phyloP scores from a whole-genome alignment of 1,140 invertebrate genomes.

The Drosophila saltans region DNA sequence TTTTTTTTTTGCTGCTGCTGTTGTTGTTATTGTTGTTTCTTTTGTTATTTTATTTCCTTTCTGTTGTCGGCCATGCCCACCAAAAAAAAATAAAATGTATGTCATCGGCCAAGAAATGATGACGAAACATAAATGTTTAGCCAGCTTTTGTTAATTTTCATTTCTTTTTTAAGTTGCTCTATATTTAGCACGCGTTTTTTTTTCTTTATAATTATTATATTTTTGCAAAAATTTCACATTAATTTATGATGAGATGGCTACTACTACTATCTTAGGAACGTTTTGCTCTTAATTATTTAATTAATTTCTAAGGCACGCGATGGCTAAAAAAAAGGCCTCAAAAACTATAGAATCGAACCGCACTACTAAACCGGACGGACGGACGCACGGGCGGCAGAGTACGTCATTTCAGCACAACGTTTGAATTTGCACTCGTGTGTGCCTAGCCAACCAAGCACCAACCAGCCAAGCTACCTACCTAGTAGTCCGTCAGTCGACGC shows the following conservation, averaged over 20 bases:
- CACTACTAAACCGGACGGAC: conserved; percentile 28
- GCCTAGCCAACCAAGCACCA: background rate
- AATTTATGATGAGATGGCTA: conserved; percentile 54
- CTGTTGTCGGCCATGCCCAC: conserved; percentile 41
- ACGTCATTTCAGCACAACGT: conserved; percentile 69
- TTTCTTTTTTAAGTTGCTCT: conserved; percentile 10
- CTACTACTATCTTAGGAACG: background rate
- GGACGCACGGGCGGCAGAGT: conserved; percentile 46
- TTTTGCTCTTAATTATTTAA: conserved; percentile 69
- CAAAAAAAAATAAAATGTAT: conserved; percentile 34
- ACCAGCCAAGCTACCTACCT: too few relatives aligned
- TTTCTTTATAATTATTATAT: conserved; percentile 2
- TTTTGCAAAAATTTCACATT: conserved; percentile 49
- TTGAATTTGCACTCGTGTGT: conserved; percentile 67
- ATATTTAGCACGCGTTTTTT: conserved; percentile 60
- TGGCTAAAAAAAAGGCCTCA: conserved; percentile 15
- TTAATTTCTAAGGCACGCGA: conserved; percentile 73
- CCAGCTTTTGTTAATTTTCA: background rate
- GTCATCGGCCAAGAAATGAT: conserved; percentile 57
- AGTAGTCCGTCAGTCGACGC: background rate
- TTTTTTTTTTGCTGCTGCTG: conserved; percentile 46
- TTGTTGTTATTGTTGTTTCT: conserved; percentile 36
- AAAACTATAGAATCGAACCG: background rate
- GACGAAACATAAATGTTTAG: conserved; percentile 58
- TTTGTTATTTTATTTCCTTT: conserved; percentile 8